These are phyloP conservation scores for Acrobasis repandana DNA, from an alignment of 2,888 invertebrate genomes.

Conservation along the genomic window DNA sequence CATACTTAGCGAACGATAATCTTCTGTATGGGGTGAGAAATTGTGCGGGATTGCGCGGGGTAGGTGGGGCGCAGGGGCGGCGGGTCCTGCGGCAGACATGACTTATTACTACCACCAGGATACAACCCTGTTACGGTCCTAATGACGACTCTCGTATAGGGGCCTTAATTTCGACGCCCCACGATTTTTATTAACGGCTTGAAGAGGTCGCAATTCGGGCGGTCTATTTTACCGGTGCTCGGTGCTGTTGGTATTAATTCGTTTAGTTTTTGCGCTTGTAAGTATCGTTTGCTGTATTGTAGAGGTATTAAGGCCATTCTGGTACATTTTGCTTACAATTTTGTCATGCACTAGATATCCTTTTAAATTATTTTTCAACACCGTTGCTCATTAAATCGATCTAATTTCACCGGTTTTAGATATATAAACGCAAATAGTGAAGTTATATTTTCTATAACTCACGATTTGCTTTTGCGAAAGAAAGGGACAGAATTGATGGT, in stretches of 20 bases:
- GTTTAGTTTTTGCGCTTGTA: slow-evolving; percentile 42
- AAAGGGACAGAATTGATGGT: too few species aligned
- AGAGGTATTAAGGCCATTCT: neutral
- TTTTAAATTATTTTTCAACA: too few species aligned
- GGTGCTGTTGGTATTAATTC: slow-evolving; percentile 36
- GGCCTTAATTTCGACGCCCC: slow-evolving; percentile 80
- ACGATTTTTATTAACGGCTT: slow-evolving; percentile 79
- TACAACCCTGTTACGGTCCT: slow-evolving; percentile 80
- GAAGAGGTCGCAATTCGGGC: slow-evolving; percentile 71
- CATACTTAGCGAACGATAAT: slow-evolving; percentile 74
- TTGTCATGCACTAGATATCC: too few species aligned
- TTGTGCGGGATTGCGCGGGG: slow-evolving; percentile 57
- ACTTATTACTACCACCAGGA: slow-evolving; percentile 80
- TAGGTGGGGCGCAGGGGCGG: slow-evolving; percentile 42
- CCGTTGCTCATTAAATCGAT: too few species aligned
- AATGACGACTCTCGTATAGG: slow-evolving; percentile 76
- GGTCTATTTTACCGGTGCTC: slow-evolving; percentile 54
- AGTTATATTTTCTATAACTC: too few species aligned
- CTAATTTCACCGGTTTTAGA: too few species aligned
- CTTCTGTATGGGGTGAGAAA: slow-evolving; percentile 64
- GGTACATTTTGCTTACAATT: neutral
- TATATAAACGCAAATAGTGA: too few species aligned
- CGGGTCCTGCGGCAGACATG: slow-evolving; percentile 77
- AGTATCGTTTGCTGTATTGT: slow-evolving; percentile 30
- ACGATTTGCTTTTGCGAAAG: too few species aligned